Conservation (phyloP, 2,113 vertebrate genomes). For the Lagopus leucura region DNA sequence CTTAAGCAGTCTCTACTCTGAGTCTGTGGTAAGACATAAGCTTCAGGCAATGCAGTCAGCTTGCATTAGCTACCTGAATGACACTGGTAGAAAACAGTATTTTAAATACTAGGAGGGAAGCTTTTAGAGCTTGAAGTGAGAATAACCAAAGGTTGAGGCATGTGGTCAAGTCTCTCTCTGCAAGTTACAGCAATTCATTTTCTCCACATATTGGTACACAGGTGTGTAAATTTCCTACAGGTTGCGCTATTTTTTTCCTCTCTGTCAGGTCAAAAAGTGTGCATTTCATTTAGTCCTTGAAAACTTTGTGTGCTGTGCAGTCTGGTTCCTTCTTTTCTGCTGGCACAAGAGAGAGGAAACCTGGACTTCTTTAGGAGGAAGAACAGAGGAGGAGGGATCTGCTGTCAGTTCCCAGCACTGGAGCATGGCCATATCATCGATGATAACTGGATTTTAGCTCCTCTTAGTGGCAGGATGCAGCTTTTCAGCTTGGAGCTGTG, state of each 20-base stretch:
- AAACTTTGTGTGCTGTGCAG: background rate
- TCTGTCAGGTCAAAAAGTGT: background rate
- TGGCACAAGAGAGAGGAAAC: background rate
- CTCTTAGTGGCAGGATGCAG: constrained; percentile 9
- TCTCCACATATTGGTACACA: background rate
- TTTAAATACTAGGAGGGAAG: background rate
- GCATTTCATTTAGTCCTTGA: background rate
- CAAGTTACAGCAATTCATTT: background rate
- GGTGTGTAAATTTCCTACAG: accelerated
- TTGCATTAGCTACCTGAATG: background rate
- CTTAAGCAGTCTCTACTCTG: background rate
- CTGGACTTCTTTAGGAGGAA: background rate
- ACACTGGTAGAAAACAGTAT: background rate
- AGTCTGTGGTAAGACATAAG: background rate
- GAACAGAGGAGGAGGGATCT: background rate
- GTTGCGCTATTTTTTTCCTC: background rate
- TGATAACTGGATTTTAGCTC: constrained; percentile 32
- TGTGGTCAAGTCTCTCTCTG: background rate
- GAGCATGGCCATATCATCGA: background rate
- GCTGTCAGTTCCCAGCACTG: accelerated
- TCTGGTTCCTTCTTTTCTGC: background rate
- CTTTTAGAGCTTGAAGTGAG: background rate
- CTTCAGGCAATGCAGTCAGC: background rate
- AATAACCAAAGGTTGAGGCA: background rate
- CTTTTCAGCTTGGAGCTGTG: background rate